phyloP scores from a whole-genome alignment of 23 tunicate genomes.

The Clavelina lepadiformis region DNA sequence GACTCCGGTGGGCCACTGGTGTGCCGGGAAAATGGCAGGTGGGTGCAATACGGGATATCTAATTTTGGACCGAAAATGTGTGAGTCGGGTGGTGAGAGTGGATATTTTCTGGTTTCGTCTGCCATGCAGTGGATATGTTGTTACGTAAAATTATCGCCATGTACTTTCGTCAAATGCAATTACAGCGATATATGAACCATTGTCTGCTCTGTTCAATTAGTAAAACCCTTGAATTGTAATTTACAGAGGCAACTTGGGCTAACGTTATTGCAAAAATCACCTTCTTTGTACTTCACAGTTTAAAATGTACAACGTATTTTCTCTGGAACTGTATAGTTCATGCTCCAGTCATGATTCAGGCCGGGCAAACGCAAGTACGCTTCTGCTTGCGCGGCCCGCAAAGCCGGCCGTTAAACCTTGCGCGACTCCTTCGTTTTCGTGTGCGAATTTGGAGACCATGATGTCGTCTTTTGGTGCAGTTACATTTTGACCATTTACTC shows the following conservation, averaged over 20 bases:
- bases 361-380: slow-evolving; percentile 19
- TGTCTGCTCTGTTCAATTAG: too few relatives aligned
- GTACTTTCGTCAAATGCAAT: slow-evolving; percentile 37
- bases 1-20: slow-evolving; percentile 70
- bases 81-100: slow-evolving; percentile 46
- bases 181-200: too few relatives aligned
- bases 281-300: too few relatives aligned
- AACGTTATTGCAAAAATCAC: too few relatives aligned
- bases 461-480: background rate
- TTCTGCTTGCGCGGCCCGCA: slow-evolving; percentile 23
- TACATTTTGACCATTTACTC: slow-evolving; percentile 21
- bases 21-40: slow-evolving; percentile 48
- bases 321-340: too few relatives aligned
- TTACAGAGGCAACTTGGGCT: too few relatives aligned
- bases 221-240: too few relatives aligned
- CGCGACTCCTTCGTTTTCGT: slow-evolving; percentile 8
- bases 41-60: slow-evolving; percentile 63
- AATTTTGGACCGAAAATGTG: slow-evolving; percentile 49
- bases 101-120: slow-evolving; percentile 26
- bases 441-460: slow-evolving; percentile 14
- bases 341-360: too few relatives aligned
- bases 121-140: slow-evolving; percentile 60
- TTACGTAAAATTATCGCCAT: slow-evolving; percentile 35
- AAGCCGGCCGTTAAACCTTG: slow-evolving; percentile 16
- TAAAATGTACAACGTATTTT: too few relatives aligned